Percentiles rank a stretch among this genome's conserved stretches.
These are phyloP conservation scores for Penaeus monodon DNA, from an alignment of 2,888 invertebrate species.

Conservation along the genomic window DNA sequence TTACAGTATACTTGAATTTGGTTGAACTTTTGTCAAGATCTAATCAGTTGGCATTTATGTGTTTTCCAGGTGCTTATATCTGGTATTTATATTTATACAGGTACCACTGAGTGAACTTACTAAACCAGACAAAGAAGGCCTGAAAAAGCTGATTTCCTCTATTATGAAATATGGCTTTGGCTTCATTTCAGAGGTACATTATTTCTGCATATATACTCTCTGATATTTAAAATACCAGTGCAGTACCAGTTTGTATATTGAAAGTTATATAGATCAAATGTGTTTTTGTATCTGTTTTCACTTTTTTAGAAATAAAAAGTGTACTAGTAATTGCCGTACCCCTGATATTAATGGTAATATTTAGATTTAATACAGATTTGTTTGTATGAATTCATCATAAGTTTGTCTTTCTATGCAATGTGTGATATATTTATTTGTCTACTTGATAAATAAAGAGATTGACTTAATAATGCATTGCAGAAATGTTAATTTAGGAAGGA, in stretches of 20 bases:
- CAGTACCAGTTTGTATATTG: background rate
- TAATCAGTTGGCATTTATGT: background rate
- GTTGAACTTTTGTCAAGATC: too few species aligned
- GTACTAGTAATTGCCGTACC: too few species aligned
- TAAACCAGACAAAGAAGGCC: slow-evolving; percentile 28
- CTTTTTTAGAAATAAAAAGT: too few species aligned
- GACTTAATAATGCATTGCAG: too few species aligned
- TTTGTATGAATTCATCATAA: too few species aligned
- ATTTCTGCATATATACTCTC: background rate
- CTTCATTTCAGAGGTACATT: slow-evolving; percentile 52
- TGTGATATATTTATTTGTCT: too few species aligned
- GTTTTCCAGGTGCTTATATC: background rate
- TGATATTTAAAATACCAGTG: background rate
- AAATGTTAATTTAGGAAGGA: too few species aligned
- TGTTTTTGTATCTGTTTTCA: background rate
- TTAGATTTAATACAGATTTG: too few species aligned
- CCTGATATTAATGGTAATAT: too few species aligned
- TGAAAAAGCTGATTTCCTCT: slow-evolving; percentile 28
- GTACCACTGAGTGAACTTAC: slow-evolving; percentile 35
- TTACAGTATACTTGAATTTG: background rate
- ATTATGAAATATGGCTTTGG: slow-evolving; percentile 49
- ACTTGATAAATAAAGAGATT: too few species aligned
- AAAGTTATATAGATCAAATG: background rate
- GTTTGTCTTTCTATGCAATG: too few species aligned
- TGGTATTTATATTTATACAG: slow-evolving; percentile 13